Evolutionary conservation across 2,113 vertebrate species (phyloP), one percentile per base, ranked within the genome.

Genomic region (Cygnus atratus): DNA sequence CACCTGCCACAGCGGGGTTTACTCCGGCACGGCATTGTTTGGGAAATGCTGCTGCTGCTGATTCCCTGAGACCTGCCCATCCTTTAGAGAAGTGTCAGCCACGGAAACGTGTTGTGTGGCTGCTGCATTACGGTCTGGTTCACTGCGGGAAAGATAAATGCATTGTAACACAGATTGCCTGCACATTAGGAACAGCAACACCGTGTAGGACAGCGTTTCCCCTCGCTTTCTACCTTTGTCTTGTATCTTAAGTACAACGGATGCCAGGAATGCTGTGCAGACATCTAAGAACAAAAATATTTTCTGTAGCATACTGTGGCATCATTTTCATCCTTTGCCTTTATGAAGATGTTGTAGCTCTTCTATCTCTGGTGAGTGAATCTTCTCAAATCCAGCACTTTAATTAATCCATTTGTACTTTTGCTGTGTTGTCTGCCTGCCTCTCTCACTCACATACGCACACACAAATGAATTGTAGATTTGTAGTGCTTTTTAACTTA

Each of bases 391-490:
- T 94, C 75, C 94, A 73, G 90, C 55, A 86, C 84, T 96, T 97
- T 97, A 97, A 97, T 97, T 96, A 97, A 96, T 95, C 89, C 95
- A 81, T 96, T 97, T 97, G 90, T 97, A 96, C 93, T 93, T 94
- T 65, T 89, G 46, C 67, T 95, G 90, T 93, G 90, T 96, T 97
- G 94, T 95, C 78, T 87, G 74, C 83, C 58, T 93, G 80, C 88
- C 81, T 94, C 88, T 63, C 75, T 70, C 0, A 1, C 94, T 84
- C 84, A 43, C 92, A 72, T 44, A 9, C 10, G 1, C 0, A 0
- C 93, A 52, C 87, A 84, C 87, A 96, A 96, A 87, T 75, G 71
- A 87, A 96, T 74, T 84, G 79, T 80, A 59, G 77, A 91, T 91
- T 96, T 97, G 96, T 91, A 89, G 71, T 88, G 79, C 87, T 91